These are phyloP conservation scores for Sipunculus nudus DNA, from an alignment of 2,888 invertebrate species.

Conservation along the genomic window DNA sequence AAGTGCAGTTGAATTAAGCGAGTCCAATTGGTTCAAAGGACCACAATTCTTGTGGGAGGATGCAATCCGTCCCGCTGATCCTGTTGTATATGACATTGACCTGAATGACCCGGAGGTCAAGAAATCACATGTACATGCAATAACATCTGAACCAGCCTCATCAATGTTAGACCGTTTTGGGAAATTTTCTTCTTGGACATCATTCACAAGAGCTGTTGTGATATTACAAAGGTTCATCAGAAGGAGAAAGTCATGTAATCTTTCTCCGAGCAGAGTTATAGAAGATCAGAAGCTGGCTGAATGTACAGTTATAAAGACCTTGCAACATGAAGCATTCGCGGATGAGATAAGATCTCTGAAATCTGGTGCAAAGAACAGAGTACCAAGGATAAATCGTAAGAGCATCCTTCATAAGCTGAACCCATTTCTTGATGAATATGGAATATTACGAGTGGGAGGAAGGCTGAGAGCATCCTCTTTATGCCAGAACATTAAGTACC, in stretches of 20 bases:
- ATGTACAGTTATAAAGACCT: background rate
- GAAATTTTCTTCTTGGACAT: conserved; percentile 13
- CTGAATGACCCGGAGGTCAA: conserved; percentile 9
- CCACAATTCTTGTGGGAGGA: conserved; percentile 26
- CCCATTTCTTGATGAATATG: too few relatives aligned
- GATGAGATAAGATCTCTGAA: too few relatives aligned
- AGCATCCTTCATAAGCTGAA: too few relatives aligned
- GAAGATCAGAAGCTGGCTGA: conserved; percentile 9
- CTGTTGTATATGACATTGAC: background rate
- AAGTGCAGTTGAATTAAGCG: conserved; percentile 16
- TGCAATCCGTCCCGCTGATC: background rate
- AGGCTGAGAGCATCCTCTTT: too few relatives aligned
- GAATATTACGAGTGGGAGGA: too few relatives aligned
- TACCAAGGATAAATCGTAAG: too few relatives aligned
- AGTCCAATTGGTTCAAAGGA: conserved; percentile 20
- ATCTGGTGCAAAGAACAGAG: too few relatives aligned
- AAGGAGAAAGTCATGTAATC: background rate
- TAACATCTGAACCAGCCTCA: background rate
- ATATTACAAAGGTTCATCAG: background rate
- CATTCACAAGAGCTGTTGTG: background rate
- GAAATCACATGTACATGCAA: too few relatives aligned
- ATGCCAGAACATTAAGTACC: too few relatives aligned
- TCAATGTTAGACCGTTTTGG: conserved; percentile 2
- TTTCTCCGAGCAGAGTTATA: background rate
- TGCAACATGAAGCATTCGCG: conserved; percentile 12